These are phyloP conservation scores for Dinothrombium tinctorium DNA, from an alignment of 1,140 invertebrate species.

Conservation along the genomic window DNA sequence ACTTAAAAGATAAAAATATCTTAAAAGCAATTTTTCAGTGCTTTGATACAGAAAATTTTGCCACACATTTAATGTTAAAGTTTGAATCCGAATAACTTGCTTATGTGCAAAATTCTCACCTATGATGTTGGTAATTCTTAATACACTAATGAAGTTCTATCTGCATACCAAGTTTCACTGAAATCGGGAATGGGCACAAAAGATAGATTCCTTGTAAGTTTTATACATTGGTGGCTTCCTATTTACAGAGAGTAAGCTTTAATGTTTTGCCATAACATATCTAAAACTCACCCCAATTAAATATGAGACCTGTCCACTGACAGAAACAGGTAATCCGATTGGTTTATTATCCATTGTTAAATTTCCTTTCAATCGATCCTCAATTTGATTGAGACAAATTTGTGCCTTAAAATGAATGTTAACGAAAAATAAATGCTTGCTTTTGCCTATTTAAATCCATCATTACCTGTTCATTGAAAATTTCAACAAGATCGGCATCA, in stretches of 20 bases:
- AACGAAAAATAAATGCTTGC: conserved; percentile 3
- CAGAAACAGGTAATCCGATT: not conserved
- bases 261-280: not conserved
- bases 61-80: too few relatives aligned
- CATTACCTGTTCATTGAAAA: not conserved
- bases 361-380: not conserved
- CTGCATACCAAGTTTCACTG: too few relatives aligned
- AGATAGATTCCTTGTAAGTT: too few relatives aligned
- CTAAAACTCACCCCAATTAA: conserved; percentile 6
- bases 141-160: too few relatives aligned
- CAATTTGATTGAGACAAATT: conserved; percentile 1
- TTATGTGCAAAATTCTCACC: too few relatives aligned
- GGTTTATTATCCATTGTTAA: not conserved
- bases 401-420: too few relatives aligned
- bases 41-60: too few relatives aligned
- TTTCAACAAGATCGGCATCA: not conserved
- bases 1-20: too few relatives aligned
- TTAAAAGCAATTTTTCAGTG: too few relatives aligned
- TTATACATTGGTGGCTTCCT: conserved; percentile 62
- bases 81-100: too few relatives aligned
- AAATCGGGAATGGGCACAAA: too few relatives aligned
- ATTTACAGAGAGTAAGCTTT: conserved; percentile 9
- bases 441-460: not conserved
- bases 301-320: not conserved
- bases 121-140: too few relatives aligned